Evolutionary conservation across 2,888 invertebrate species (phyloP), one percentile per base, ranked within the genome.

Genomic region (Aelia acuminata): DNA sequence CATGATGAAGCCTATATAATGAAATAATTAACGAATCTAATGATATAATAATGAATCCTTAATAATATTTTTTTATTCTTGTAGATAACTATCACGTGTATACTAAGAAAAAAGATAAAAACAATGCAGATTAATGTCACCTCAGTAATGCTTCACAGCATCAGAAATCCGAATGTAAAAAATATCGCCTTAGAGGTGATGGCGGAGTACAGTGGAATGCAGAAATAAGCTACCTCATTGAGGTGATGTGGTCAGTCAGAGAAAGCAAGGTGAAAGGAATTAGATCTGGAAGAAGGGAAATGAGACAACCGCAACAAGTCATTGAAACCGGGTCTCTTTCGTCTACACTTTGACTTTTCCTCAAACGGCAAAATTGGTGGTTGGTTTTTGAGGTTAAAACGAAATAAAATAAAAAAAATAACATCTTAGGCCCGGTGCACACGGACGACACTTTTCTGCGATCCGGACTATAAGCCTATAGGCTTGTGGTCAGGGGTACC

Each of bases 261-360:
- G 80, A 80, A 80, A 80, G 80, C 80, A 80, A 8, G 80, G 80
- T 80, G 80, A 80, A 80, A 80, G 80, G 80, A 80, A 80, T 80
- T 80, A 43, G 80, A 80, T 43, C 47, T 70, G 63, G 63, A 47
- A 80, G 80, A 43, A 43, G 39, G 80, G 43, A 47, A 80, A 80
- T 80, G 43, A 80, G 39, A 80, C n/a, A 80, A 80, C 80, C 80
- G 80, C 80, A 80, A 43, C 39, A 43, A 80, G 80, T 80, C n/a
- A 39, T 43, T 47, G 80, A n/a, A 43, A n/a, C 43, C 39, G 7
- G 75, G 75, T 22, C 75, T 75, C 57, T 26, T n/a, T 53, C 53
- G 8, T 75, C 18, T 75, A 35, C 11, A 8, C 22, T 22, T 80
- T 80, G 39, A 43, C 63, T 70, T 35, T 70, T 70, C 31, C 35